phyloP scores from a whole-genome alignment of 2,113 vertebrate genomes.

The Cranoglanis bouderius region DNA sequence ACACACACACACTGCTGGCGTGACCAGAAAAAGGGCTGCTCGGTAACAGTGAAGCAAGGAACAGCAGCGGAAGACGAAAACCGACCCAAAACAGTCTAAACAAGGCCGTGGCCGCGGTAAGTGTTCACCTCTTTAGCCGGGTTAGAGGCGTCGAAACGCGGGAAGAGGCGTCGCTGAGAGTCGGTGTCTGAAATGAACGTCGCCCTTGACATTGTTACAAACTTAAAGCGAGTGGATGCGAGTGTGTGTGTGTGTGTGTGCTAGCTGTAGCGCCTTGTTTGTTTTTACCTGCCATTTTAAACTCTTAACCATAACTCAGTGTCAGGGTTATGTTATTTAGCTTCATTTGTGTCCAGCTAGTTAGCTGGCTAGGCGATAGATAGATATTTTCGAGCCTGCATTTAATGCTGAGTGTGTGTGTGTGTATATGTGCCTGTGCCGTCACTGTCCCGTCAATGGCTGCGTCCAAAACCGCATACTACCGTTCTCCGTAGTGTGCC shows the following conservation, averaged over 20 bases:
- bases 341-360: not conserved
- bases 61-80: constrained; percentile 54
- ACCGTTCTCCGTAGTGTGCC: not conserved
- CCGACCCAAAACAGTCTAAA: constrained; percentile 47
- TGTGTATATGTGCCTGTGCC: not conserved
- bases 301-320: not conserved
- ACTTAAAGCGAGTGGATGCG: constrained; percentile 50
- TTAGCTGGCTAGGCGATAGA: not conserved
- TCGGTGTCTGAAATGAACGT: constrained; percentile 32
- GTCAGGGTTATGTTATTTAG: not conserved
- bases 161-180: not conserved
- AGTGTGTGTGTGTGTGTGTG: not conserved
- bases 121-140: constrained; percentile 55
- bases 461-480: constrained; percentile 30
- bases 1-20: constrained; percentile 58
- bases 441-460: constrained; percentile 8
- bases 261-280: not conserved
- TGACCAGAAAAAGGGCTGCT: constrained; percentile 54
- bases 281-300: constrained; percentile 11
- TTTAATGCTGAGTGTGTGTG: not conserved
- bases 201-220: constrained; percentile 57
- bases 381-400: not conserved
- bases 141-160: not conserved
- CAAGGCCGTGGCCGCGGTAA: constrained; percentile 61
- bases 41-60: constrained; percentile 65